Evolutionary conservation across 2,797 vertebrate genomes (phyloP).

Genomic region (Pseudochromis fuscus): DNA sequence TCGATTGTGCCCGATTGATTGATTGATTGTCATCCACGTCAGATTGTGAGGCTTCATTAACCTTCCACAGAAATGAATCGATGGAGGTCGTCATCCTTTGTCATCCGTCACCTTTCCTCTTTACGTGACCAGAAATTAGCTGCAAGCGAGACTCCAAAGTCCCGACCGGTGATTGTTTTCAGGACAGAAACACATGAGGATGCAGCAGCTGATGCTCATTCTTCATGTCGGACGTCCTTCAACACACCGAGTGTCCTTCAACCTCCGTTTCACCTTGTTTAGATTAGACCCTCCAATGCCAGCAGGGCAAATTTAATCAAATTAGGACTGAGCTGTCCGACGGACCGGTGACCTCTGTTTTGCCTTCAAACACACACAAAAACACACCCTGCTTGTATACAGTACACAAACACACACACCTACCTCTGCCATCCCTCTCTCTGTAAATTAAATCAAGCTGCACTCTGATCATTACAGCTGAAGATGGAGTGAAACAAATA

Average conservation of each 20-base stretch:
- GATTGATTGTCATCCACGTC: too few relatives aligned
- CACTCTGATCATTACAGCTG: slow-evolving; percentile 40
- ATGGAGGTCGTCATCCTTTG: slow-evolving; percentile 5
- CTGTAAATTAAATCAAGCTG: slow-evolving; percentile 51
- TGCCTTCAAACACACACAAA: slow-evolving; percentile 33
- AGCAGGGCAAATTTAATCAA: slow-evolving; percentile 67
- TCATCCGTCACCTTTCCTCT: slow-evolving; percentile 2
- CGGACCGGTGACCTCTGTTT: slow-evolving; percentile 57
- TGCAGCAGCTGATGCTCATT: too few relatives aligned
- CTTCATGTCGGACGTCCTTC: slow-evolving; percentile 33
- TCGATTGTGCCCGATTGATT: too few relatives aligned
- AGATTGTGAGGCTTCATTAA: not conserved
- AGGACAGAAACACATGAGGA: not conserved
- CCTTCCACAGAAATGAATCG: slow-evolving; percentile 19
- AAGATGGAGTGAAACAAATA: not conserved
- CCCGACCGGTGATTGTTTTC: slow-evolving; percentile 3
- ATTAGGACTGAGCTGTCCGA: slow-evolving; percentile 59
- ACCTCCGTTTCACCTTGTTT: slow-evolving; percentile 54
- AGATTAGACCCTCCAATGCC: slow-evolving; percentile 41
- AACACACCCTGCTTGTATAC: slow-evolving; percentile 1
- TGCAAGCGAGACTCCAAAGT: not conserved
- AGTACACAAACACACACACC: slow-evolving; percentile 28
- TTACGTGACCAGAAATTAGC: too few relatives aligned
- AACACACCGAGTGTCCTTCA: not conserved
- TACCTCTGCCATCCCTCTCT: not conserved